phyloP scores from a whole-genome alignment of 2,797 vertebrate species.

The Cacajao melanocephalus region DNA sequence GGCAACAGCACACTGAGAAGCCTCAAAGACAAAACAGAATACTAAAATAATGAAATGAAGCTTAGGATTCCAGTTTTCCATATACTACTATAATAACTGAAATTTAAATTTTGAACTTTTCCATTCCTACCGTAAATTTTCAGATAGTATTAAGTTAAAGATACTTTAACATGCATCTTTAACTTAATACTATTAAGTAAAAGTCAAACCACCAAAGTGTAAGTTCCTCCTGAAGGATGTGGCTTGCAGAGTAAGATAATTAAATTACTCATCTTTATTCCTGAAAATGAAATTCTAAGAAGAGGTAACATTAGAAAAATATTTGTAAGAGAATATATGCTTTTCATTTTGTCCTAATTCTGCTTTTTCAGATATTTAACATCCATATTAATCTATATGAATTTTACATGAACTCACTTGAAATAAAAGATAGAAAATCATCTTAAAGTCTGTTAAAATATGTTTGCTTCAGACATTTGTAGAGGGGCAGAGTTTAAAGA shows the following conservation, averaged over 20 bases:
- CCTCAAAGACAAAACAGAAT: background rate
- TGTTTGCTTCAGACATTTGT: background rate
- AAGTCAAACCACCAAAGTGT: background rate
- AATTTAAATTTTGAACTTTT: conserved; percentile 21
- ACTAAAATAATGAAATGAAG: conserved; percentile 1
- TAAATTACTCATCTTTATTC: conserved; percentile 14
- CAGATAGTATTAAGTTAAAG: background rate
- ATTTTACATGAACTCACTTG: conserved; percentile 2
- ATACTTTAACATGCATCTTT: too few relatives aligned
- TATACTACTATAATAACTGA: background rate
- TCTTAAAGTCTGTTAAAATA: conserved; percentile 45
- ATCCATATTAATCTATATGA: background rate
- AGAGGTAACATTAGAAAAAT: background rate
- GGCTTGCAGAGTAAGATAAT: background rate
- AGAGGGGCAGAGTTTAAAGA: conserved; percentile 54
- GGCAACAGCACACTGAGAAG: background rate
- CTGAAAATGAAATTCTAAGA: background rate
- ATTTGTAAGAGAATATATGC: background rate
- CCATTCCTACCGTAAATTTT: conserved; percentile 18
- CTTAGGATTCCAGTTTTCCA: background rate
- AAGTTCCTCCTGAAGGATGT: background rate
- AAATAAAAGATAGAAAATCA: conserved; percentile 41
- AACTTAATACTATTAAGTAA: background rate
- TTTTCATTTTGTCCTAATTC: background rate
- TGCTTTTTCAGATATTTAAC: conserved; percentile 24